These are phyloP conservation scores for Orientallactaga bullata DNA, from an alignment of 2,113 vertebrate species.

Conservation along the genomic window DNA sequence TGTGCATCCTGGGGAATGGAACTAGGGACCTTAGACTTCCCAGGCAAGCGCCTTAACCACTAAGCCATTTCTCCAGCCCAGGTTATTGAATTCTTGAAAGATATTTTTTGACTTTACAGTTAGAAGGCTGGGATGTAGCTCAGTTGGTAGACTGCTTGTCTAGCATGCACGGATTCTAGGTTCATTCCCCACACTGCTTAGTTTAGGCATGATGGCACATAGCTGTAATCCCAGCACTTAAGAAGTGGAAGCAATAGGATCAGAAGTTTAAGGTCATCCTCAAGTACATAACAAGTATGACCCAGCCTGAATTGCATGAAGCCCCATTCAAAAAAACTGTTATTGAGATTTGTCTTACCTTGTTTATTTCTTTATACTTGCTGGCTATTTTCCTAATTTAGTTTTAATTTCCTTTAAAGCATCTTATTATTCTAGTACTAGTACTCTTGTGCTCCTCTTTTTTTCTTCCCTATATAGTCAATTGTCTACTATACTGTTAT, in stretches of 20 bases:
- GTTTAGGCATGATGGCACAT: neutral
- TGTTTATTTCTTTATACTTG: constrained; percentile 20
- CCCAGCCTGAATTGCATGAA: neutral
- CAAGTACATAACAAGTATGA: neutral
- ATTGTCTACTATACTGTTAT: neutral
- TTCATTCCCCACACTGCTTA: neutral
- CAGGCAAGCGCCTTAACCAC: too few relatives aligned
- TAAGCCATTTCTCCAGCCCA: too few relatives aligned
- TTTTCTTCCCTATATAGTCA: neutral
- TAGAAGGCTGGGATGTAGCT: neutral
- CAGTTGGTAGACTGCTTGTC: neutral
- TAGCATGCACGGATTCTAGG: neutral
- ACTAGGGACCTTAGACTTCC: too few relatives aligned
- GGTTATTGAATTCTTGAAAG: neutral
- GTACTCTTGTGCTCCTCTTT: neutral
- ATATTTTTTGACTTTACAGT: constrained; percentile 19
- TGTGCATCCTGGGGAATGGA: too few relatives aligned
- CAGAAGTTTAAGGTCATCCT: neutral
- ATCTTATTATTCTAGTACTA: neutral
- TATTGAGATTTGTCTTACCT: constrained; percentile 9
- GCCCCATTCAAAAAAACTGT: neutral
- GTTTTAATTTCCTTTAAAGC: neutral
- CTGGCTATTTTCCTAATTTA: neutral
- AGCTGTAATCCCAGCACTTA: neutral
- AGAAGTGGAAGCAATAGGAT: too few relatives aligned